phyloP scores from a whole-genome alignment of 2,797 vertebrate species.

The Lophius americanus region DNA sequence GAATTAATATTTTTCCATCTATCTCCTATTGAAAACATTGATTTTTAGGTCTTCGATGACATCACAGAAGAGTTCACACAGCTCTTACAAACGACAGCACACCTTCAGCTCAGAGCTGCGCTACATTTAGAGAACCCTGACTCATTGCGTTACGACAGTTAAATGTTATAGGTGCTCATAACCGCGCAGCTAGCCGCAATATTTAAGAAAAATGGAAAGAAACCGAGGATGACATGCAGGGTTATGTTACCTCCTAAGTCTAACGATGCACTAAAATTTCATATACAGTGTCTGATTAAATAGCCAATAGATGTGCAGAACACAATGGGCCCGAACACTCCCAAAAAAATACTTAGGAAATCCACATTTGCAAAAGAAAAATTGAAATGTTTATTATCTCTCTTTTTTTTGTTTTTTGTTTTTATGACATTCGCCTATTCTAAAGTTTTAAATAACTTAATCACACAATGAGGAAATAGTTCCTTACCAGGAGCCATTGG shows the following conservation, averaged over 20 bases:
- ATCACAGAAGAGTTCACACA: conserved; percentile 25
- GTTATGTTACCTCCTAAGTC: conserved; percentile 45
- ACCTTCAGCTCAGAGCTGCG: conserved; percentile 32
- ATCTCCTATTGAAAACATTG: conserved; percentile 62
- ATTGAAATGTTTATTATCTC: conserved; percentile 8
- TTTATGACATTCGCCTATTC: conserved; percentile 42
- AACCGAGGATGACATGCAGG: conserved; percentile 70
- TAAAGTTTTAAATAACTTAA: conserved; percentile 47
- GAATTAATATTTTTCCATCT: conserved; percentile 53
- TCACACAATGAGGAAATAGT: conserved; percentile 53
- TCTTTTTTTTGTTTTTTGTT: conserved; percentile 19
- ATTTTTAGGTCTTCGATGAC: conserved; percentile 43
- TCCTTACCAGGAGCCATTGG: conserved; percentile 32
- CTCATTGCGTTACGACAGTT: conserved; percentile 14
- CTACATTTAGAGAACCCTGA: conserved; percentile 47
- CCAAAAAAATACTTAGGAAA: too few species aligned
- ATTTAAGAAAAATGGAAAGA: conserved; percentile 53
- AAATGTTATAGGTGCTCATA: conserved; percentile 32
- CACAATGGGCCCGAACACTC: conserved; percentile 40
- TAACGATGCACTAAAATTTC: conserved; percentile 42
- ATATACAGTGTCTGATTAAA: conserved; percentile 54
- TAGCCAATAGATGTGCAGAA: conserved; percentile 59
- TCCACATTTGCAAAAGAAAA: too few species aligned
- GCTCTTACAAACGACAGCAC: conserved; percentile 33
- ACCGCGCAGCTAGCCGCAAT: conserved; percentile 35